These are phyloP conservation scores for Harpegnathos saltator DNA, from an alignment of 1,140 invertebrate genomes.

Conservation along the genomic window DNA sequence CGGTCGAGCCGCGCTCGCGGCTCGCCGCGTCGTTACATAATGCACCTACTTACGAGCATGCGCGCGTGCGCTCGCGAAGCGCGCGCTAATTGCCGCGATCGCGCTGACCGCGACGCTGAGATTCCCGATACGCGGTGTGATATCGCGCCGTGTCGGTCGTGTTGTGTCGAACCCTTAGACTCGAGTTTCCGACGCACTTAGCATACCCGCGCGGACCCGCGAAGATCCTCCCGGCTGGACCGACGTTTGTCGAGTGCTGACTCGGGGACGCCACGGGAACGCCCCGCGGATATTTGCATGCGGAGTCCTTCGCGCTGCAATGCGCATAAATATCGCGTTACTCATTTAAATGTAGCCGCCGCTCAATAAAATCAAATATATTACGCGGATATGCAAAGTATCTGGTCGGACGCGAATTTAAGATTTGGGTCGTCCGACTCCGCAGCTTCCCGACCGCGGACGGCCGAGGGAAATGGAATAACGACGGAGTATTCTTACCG, in stretches of 20 bases:
- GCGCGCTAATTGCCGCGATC: slow-evolving; percentile 26
- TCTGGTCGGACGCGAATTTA: slow-evolving; percentile 32
- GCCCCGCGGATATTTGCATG: slow-evolving; percentile 37
- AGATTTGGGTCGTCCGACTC: slow-evolving; percentile 40
- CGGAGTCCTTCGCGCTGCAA: slow-evolving; percentile 27
- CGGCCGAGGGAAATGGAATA: slow-evolving; percentile 49
- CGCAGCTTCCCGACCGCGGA: slow-evolving; percentile 38
- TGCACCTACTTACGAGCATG: slow-evolving; percentile 22
- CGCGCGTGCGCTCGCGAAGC: neutral
- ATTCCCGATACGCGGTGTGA: neutral
- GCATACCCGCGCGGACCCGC: neutral
- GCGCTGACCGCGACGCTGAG: slow-evolving; percentile 17
- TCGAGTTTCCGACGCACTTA: slow-evolving; percentile 2
- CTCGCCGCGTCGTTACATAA: slow-evolving; percentile 29
- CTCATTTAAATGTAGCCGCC: slow-evolving; percentile 22
- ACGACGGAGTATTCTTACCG: slow-evolving; percentile 37
- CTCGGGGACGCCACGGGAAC: slow-evolving; percentile 3
- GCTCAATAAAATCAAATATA: slow-evolving; percentile 58
- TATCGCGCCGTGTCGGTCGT: no score
- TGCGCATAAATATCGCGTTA: slow-evolving; percentile 58
- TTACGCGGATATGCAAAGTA: slow-evolving; percentile 56
- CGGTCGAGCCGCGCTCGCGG: no score
- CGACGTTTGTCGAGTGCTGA: neutral
- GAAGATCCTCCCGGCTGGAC: neutral
- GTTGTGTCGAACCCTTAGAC: slow-evolving; percentile 7